Conservation (phyloP, 2,113 vertebrate genomes). For the Phaethornis superciliosus region DNA sequence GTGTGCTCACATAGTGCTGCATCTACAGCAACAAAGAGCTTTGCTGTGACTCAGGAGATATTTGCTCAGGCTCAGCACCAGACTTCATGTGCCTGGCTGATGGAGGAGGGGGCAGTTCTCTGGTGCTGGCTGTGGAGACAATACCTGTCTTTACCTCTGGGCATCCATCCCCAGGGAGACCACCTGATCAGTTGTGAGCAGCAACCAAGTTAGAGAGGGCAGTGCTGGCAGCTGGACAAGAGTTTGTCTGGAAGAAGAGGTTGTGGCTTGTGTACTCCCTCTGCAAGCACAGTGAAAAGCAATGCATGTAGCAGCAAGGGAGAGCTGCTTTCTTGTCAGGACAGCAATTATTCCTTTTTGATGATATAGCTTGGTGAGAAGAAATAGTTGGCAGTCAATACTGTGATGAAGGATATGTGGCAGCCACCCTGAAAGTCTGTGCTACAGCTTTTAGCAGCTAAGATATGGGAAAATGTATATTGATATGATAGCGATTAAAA, state of each 20-base stretch:
- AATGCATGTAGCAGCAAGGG: background rate
- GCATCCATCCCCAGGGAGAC: background rate
- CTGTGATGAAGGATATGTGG: background rate
- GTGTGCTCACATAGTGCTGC: background rate
- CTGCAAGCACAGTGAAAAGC: background rate
- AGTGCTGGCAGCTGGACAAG: background rate
- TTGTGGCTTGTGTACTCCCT: background rate
- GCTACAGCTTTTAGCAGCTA: background rate
- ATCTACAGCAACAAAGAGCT: background rate
- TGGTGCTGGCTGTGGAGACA: background rate
- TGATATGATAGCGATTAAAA: background rate
- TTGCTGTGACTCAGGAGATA: background rate
- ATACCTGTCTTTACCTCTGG: background rate
- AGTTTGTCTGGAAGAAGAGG: background rate
- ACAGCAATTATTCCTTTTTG: background rate
- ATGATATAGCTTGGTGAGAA: background rate
- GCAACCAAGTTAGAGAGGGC: background rate
- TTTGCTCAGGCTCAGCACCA: background rate
- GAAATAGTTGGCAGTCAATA: background rate
- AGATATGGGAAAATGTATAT: background rate
- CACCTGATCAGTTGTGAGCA: background rate
- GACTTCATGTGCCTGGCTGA: background rate
- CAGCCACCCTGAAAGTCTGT: background rate
- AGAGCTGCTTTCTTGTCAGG: conserved; percentile 10
- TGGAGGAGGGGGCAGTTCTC: background rate